phyloP scores from a whole-genome alignment of 2,797 vertebrate species.

The Dipus sagitta region DNA sequence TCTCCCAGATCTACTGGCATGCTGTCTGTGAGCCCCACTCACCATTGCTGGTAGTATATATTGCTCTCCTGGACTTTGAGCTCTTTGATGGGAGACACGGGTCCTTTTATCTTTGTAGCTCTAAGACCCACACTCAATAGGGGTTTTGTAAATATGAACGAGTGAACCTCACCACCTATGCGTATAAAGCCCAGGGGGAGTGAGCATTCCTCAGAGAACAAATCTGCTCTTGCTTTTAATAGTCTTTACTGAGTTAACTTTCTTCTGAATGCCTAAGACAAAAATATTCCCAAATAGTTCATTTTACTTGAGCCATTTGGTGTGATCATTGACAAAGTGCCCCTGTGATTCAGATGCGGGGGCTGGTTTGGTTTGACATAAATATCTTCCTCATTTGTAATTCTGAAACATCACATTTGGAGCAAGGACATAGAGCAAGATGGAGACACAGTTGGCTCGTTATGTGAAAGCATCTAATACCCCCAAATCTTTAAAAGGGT shows the following conservation, averaged over 20 bases:
- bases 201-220: background rate
- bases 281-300: slow-evolving; percentile 26
- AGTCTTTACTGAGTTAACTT: slow-evolving; percentile 5
- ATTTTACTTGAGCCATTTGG: slow-evolving; percentile 36
- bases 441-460: slow-evolving; percentile 38
- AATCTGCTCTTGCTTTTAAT: background rate
- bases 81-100: background rate
- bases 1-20: background rate
- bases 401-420: slow-evolving; percentile 50
- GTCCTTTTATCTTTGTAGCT: background rate
- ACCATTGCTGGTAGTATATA: background rate
- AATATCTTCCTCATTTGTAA: slow-evolving; percentile 68
- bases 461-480: slow-evolving; percentile 41
- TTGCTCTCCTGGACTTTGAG: background rate
- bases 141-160: background rate
- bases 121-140: background rate
- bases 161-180: background rate
- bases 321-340: slow-evolving; percentile 59
- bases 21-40: background rate
- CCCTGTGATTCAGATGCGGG: slow-evolving; percentile 61
- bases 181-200: background rate
- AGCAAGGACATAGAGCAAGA: background rate
- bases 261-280: background rate
- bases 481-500: slow-evolving; percentile 52
- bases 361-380: slow-evolving; percentile 53